Base-by-base conservation (phyloP, 2,797 vertebrate species). In the Neomorphus geoffroyi region DNA sequence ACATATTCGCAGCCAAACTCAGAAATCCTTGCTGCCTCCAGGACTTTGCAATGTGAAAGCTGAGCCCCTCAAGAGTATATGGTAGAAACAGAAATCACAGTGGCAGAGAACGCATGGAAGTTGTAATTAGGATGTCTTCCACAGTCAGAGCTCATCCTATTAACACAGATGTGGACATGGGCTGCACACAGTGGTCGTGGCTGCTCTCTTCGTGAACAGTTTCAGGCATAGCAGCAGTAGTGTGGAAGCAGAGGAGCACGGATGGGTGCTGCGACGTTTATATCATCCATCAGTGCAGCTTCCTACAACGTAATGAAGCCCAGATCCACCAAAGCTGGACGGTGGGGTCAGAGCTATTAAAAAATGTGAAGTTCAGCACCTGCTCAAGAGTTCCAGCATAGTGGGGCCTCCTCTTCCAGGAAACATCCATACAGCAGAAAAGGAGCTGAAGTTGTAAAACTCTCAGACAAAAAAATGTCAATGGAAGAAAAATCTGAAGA, bases 1-100 rank as follows among this genome's bases (percentile, higher is more conserved):
- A 96, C 90, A 91, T 86, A 91, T 89, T 86, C 91, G 57, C 89
- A 92, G n/a, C 9, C 64, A 12, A 85, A 82, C 57, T 74, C 82
- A 86, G 84, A 92, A 93, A 96, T 65, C 65, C 41, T 64, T 72
- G 30, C 71, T 93, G 69, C 35, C 67, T 88, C 50, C 69, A 88
- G 75, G 53, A 85, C 46, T 32, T 43, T 46, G 48, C 66, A 71
- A 22, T 0, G 8, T 45, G 51, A 74, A 93, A 83, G 57, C 75
- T 66, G 89, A 82, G 61, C 85, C 53, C 71, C 57, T n/a, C n/a
- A 35, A 45, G 58, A 69, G 27, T 10, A 18, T 13, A 35, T 7
- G 46, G 33, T 2, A 24, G 69, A 65, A 88, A 39, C 45, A 37
- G 37, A 83, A 95, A 67, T 51, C 37, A 41, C 0, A 2, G 50